phyloP scores from a whole-genome alignment of 64 coral and sea anemone species.

The Stichodactyla helianthus region DNA sequence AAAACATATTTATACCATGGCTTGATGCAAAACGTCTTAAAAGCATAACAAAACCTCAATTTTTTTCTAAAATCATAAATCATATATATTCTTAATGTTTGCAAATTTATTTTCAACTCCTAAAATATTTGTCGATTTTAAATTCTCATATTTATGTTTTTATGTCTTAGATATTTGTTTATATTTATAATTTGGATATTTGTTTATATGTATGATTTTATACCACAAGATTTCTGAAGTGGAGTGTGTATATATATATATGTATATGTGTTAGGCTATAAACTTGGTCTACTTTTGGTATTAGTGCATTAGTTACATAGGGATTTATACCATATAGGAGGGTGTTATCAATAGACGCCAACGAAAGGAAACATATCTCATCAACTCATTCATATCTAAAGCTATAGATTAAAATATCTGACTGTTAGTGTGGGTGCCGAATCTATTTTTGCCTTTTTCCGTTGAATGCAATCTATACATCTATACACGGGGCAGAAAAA shows the following conservation, averaged over 20 bases:
- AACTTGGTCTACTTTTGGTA: constrained; percentile 9
- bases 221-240: too few relatives aligned
- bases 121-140: too few relatives aligned
- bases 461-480: neutral
- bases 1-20: too few relatives aligned
- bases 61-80: too few relatives aligned
- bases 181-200: too few relatives aligned
- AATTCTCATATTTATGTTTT: too few relatives aligned
- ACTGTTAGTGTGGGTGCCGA: neutral
- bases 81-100: too few relatives aligned
- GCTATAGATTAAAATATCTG: constrained; percentile 10
- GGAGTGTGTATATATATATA: neutral
- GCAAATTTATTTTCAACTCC: too few relatives aligned
- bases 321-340: neutral
- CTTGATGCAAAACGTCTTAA: too few relatives aligned
- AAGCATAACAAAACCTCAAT: too few relatives aligned
- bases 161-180: too few relatives aligned
- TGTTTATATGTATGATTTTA: too few relatives aligned
- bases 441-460: neutral
- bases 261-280: neutral
- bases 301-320: neutral
- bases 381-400: neutral
- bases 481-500: neutral
- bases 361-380: neutral
- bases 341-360: neutral